phyloP scores from a whole-genome alignment of 2,888 invertebrate species.

The Gymnoscelis rufifasciata region DNA sequence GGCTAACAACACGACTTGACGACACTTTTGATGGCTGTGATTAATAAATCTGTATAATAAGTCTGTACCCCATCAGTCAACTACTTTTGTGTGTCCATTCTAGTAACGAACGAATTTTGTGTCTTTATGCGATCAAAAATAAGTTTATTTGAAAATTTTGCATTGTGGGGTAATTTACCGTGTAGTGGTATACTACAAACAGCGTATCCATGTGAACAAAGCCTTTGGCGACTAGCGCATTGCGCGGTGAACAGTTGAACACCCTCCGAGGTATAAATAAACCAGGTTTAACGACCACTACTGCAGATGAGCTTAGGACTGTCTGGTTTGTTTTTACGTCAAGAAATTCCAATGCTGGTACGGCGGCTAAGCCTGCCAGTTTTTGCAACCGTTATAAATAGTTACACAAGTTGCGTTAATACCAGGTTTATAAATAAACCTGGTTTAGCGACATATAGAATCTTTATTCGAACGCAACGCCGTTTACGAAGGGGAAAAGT shows the following conservation, averaged over 20 bases:
- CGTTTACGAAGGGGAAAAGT: background rate
- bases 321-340: conserved; percentile 3
- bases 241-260: conserved; percentile 4
- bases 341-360: background rate
- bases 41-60: too few relatives aligned
- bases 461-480: too few relatives aligned
- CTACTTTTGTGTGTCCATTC: too few relatives aligned
- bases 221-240: conserved; percentile 3
- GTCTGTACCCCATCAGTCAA: too few relatives aligned
- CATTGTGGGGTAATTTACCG: too few relatives aligned
- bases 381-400: conserved; percentile 3
- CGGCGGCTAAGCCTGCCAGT: conserved; percentile 3
- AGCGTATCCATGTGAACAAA: background rate
- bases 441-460: too few relatives aligned
- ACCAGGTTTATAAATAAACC: background rate
- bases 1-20: too few relatives aligned
- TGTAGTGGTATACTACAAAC: background rate
- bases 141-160: too few relatives aligned
- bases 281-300: conserved; percentile 4
- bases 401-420: conserved; percentile 3
- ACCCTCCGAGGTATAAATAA: conserved; percentile 4
- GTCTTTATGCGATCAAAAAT: too few relatives aligned
- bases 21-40: too few relatives aligned
- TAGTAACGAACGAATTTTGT: too few relatives aligned
- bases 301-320: conserved; percentile 2